These are phyloP conservation scores for Apteryx owenii DNA, from an alignment of 2,113 vertebrate species.

Conservation along the genomic window DNA sequence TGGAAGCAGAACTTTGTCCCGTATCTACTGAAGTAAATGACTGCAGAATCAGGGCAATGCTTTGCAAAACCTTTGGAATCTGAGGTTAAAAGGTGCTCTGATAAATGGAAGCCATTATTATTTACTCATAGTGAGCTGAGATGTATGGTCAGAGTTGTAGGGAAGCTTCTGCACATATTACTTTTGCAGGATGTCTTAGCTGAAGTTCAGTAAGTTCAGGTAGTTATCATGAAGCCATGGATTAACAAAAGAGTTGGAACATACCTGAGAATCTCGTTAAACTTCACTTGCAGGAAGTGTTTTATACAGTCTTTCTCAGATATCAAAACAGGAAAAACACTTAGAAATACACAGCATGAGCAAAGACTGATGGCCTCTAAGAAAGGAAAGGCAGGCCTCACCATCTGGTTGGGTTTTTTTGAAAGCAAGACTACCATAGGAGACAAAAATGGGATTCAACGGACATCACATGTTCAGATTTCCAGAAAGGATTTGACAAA, in stretches of 20 bases:
- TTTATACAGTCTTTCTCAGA: slow-evolving; percentile 49
- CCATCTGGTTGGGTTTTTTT: slow-evolving; percentile 55
- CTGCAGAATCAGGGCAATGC: background rate
- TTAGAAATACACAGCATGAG: slow-evolving; percentile 67
- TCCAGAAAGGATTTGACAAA: slow-evolving; percentile 55
- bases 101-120: background rate
- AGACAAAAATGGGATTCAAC: slow-evolving; percentile 54
- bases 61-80: background rate
- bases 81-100: background rate
- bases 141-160: background rate
- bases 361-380: slow-evolving; percentile 42
- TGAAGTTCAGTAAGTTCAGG: slow-evolving; percentile 21
- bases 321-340: slow-evolving; percentile 59
- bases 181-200: slow-evolving; percentile 18
- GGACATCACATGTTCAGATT: slow-evolving; percentile 46
- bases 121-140: background rate
- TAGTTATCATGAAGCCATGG: background rate
- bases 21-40: background rate
- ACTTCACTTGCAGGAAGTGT: slow-evolving; percentile 45
- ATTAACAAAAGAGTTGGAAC: slow-evolving; percentile 35
- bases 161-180: background rate
- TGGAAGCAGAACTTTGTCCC: background rate
- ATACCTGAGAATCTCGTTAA: slow-evolving; percentile 28
- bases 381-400: slow-evolving; percentile 43
- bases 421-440: slow-evolving; percentile 33